Conservation (phyloP, 1,140 invertebrate species). For the Oncopeltus fasciatus region DNA sequence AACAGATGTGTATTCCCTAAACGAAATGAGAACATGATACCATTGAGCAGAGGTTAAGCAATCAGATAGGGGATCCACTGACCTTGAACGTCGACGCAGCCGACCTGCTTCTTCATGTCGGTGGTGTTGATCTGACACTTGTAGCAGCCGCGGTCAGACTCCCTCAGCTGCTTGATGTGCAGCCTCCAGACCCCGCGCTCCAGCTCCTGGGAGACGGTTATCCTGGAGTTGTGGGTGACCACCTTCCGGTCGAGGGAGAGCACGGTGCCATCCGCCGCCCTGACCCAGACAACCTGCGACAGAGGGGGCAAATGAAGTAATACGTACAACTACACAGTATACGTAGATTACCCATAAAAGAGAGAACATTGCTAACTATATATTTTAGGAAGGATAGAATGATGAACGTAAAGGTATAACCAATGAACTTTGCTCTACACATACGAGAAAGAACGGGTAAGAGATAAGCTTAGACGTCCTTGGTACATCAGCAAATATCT, state of each 20-base stretch:
- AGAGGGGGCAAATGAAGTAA: not conserved
- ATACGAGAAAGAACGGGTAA: too few species aligned
- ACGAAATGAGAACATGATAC: not conserved
- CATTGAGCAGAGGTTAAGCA: too few species aligned
- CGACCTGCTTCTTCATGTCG: slow-evolving; percentile 73
- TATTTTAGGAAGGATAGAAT: not conserved
- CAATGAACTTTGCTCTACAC: too few species aligned
- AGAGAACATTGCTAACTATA: not conserved
- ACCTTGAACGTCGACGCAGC: slow-evolving; percentile 61
- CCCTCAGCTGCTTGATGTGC: slow-evolving; percentile 53
- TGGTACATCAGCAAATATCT: too few species aligned
- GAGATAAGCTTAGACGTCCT: too few species aligned
- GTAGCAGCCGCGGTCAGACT: slow-evolving; percentile 56
- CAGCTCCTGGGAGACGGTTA: slow-evolving; percentile 62
- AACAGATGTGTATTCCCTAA: not conserved
- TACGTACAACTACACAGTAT: not conserved
- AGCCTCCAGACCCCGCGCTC: slow-evolving; percentile 52
- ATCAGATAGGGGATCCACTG: too few species aligned
- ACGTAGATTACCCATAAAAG: not conserved
- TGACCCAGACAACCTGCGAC: slow-evolving; percentile 76
- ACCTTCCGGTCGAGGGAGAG: slow-evolving; percentile 70
- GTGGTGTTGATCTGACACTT: slow-evolving; percentile 81
- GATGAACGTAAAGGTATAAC: too few species aligned
- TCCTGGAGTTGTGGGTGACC: slow-evolving; percentile 73
- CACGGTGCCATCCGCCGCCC: slow-evolving; percentile 76